Conservation (phyloP, 2,113 vertebrate genomes). For the Eulemur macaco region DNA sequence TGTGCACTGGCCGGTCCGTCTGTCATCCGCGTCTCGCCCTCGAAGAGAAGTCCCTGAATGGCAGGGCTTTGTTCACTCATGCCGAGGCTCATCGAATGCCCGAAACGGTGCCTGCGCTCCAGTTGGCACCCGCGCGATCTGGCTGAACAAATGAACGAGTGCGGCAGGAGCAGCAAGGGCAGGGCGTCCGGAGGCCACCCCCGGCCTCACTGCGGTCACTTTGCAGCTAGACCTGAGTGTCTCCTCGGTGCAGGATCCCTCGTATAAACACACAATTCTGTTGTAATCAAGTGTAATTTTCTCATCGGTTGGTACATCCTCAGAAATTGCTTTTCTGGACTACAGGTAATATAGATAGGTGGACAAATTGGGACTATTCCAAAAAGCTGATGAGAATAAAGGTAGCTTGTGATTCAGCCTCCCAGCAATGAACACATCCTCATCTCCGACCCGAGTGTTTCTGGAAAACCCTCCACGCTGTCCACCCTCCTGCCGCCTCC, state of each 20-base stretch:
- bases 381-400: not conserved
- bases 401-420: rapidly evolving
- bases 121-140: no score
- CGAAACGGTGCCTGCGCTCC: not conserved
- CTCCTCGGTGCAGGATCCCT: not conserved
- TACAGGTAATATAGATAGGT: not conserved
- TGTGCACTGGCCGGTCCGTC: rapidly evolving
- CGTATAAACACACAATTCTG: not conserved
- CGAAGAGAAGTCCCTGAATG: not conserved
- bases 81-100: not conserved
- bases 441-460: rapidly evolving
- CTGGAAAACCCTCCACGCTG: not conserved
- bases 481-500: not conserved
- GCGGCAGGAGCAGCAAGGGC: rapidly evolving
- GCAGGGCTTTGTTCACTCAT: not conserved
- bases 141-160: no score
- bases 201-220: no score
- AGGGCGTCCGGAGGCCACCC: not conserved
- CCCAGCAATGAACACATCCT: rapidly evolving
- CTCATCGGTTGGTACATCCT: not conserved
- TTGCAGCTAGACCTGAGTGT: not conserved
- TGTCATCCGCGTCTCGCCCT: not conserved
- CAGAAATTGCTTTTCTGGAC: not conserved
- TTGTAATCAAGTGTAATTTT: not conserved
- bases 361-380: not conserved